Conservation (phyloP, 2,113 vertebrate genomes). For the Eulacestoma nigropectus region DNA sequence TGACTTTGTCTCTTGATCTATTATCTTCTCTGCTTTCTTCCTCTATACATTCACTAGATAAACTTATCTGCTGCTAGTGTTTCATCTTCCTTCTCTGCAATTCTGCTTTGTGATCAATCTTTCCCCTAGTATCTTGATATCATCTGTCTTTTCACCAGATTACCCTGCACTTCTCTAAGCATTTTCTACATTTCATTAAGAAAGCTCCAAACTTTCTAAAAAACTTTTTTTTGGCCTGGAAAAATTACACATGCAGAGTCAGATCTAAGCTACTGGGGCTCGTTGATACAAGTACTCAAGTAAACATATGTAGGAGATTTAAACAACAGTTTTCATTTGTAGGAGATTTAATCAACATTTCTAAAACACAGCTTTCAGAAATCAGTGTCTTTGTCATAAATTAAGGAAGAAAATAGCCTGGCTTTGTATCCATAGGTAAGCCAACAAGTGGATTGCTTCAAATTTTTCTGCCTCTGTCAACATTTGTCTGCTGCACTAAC, state of each 20-base stretch:
- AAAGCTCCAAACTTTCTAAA: background rate
- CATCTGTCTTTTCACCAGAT: conserved; percentile 15
- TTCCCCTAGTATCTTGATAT: background rate
- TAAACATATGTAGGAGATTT: background rate
- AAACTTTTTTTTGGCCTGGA: background rate
- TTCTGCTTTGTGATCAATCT: conserved; percentile 37
- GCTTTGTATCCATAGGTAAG: background rate
- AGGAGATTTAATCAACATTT: background rate
- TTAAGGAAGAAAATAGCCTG: background rate
- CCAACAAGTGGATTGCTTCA: background rate
- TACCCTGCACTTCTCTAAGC: background rate
- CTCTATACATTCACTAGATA: conserved; percentile 11
- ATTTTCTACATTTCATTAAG: conserved; percentile 29
- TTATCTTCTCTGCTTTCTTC: conserved; percentile 15
- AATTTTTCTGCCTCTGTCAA: background rate
- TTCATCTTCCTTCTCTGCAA: conserved; percentile 33
- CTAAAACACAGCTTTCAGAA: background rate
- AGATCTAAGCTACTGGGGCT: background rate
- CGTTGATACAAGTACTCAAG: background rate
- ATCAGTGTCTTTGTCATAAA: background rate
- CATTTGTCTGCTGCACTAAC: background rate
- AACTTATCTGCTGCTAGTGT: background rate
- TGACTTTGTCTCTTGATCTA: background rate
- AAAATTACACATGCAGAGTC: background rate
- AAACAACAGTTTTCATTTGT: background rate